Evolutionary conservation across 2,113 vertebrate genomes (phyloP).

Genomic region (Procavia capensis): DNA sequence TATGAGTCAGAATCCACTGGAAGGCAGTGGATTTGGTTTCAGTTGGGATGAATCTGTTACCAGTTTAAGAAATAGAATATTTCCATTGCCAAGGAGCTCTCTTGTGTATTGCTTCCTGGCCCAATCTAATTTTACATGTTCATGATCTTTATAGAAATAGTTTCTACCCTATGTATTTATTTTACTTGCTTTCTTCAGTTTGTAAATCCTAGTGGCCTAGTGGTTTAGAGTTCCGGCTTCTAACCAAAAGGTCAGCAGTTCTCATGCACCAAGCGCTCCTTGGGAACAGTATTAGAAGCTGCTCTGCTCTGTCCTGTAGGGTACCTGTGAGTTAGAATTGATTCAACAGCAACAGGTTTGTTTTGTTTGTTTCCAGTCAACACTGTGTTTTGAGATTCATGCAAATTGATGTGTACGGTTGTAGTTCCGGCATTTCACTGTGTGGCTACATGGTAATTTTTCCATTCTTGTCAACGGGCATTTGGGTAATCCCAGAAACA

Average conservation of each 20-base stretch:
- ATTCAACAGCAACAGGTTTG: too few relatives aligned
- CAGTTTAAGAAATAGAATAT: background rate
- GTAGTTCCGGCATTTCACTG: background rate
- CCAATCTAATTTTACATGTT: background rate
- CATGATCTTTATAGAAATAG: background rate
- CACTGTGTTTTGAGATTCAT: background rate
- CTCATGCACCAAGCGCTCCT: too few relatives aligned
- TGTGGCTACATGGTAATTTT: background rate
- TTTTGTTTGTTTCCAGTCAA: background rate
- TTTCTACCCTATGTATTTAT: background rate
- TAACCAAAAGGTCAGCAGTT: too few relatives aligned
- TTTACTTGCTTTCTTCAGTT: conserved; percentile 41
- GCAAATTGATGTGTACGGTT: background rate
- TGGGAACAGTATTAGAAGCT: too few relatives aligned
- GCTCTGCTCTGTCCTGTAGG: too few relatives aligned
- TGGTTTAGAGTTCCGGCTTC: too few relatives aligned
- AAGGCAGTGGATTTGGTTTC: too few relatives aligned
- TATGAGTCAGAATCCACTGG: too few relatives aligned
- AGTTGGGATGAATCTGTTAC: background rate
- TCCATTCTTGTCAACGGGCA: background rate
- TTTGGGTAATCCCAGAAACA: background rate
- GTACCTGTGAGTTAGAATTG: too few relatives aligned
- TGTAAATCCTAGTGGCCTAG: too few relatives aligned
- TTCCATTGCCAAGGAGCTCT: background rate
- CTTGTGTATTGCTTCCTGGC: background rate